Base-by-base conservation (phyloP, 1,140 invertebrate genomes). In the Zophobas atratus region DNA sequence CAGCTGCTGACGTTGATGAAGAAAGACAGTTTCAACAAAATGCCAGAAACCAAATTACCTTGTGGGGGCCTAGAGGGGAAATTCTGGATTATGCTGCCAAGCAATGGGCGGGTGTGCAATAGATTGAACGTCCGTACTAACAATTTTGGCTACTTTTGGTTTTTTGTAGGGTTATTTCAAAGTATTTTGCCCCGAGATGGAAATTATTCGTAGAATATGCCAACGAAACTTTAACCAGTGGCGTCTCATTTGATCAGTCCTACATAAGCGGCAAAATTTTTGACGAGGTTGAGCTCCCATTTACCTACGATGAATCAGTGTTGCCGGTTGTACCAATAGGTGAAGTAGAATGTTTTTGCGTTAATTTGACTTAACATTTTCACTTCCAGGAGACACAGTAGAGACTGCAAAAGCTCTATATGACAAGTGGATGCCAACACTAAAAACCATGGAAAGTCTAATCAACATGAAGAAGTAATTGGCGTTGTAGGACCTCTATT, bases 21-120 rank as follows among this genome's bases (percentile, higher is more conserved):
- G 84, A 82, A 72, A 81, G 87, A 36, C 86, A 92, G 6, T 95
- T 92, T 82, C 93, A 96, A 84, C 93, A 93, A 81, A 98, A 98
- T 87, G 96, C 96, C 0, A 89, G 94, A 41, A 97, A 97, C 88
- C 97, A 98, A 85, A 94, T 99, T 32, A 97, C 96, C 1, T 83
- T 97, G 0, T 98, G 97, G 96, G 96, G 96, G 6, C 96, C 96
- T 0, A 90, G 90, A 41, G 96, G 95, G 6, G 93, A 98, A 86
- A 97, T 98, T 46, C 84, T 91, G 32, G 96, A 98, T 84, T 98
- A 98, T 86, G 96, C 96, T 0, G 93, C 92, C 77, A 98, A 98
- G 82, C 96, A 98, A 82, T 98, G 96, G 96, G 89, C 94, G 1
- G 94, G 94, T 83, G 79, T 1, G n/a, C 55, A 77, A 39, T 55